Conservation (phyloP, 2,797 vertebrate genomes). For the Siniperca obscura region DNA sequence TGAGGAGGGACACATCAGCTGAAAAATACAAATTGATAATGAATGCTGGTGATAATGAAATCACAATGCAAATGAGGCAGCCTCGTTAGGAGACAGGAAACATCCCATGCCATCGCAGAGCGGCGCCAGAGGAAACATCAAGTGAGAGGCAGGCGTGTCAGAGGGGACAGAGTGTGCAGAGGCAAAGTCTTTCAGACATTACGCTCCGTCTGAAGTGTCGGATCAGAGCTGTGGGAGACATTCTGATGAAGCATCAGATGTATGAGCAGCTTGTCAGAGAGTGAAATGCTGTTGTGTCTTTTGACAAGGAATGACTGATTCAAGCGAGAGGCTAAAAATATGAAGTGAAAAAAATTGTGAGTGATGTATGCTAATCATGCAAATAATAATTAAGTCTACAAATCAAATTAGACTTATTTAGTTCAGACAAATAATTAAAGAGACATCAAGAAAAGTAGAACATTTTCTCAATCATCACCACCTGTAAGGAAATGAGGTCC, state of each 20-base stretch:
- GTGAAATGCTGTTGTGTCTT: conserved; percentile 28
- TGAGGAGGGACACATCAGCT: conserved; percentile 13
- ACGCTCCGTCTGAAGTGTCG: conserved; percentile 53
- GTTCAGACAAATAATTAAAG: conserved; percentile 30
- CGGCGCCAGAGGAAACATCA: conserved; percentile 55
- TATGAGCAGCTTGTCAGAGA: conserved; percentile 53
- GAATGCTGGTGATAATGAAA: conserved; percentile 66
- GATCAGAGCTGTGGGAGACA: conserved; percentile 56
- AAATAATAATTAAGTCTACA: conserved; percentile 52
- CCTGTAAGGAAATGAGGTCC: conserved; percentile 8
- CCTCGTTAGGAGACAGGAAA: conserved; percentile 59
- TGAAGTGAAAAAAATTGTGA: conserved; percentile 1
- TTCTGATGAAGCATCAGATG: conserved; percentile 61
- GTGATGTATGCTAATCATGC: conserved; percentile 37
- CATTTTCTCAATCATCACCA: conserved; percentile 6
- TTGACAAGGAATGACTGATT: conserved; percentile 60
- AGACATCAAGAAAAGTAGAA: neutral
- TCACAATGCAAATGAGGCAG: conserved; percentile 65
- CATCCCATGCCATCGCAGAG: conserved; percentile 32
- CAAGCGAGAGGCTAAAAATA: conserved; percentile 39
- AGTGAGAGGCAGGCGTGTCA: conserved; percentile 45
- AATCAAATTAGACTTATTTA: conserved; percentile 48
- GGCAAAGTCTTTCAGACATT: conserved; percentile 48
- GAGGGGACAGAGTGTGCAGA: conserved; percentile 36
- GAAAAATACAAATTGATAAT: conserved; percentile 61